A percentile compares a stretch with the other conserved stretches of the same genome.
Evolutionary conservation across 2,888 invertebrate species (phyloP).

Genomic region (Phrixothrix hirtus): DNA sequence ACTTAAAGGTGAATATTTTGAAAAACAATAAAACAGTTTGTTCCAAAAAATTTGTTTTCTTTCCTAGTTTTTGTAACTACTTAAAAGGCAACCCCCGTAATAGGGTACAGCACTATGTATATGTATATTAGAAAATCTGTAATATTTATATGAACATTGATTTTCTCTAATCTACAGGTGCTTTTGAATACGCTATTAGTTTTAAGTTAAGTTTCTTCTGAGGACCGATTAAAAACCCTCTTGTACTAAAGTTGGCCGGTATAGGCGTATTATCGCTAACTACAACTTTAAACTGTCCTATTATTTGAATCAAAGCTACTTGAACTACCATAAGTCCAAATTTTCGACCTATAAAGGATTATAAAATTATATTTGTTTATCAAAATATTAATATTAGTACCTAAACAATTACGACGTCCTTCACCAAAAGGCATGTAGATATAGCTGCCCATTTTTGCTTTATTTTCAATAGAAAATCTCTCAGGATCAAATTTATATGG

Average conservation of each 20-base stretch:
- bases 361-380: background rate
- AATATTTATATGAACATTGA: too few relatives aligned
- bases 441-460: background rate
- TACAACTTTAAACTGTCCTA: background rate
- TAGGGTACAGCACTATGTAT: too few relatives aligned
- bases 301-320: background rate
- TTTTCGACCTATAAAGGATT: background rate
- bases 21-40: too few relatives aligned
- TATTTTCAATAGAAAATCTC: constrained; percentile 2
- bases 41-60: too few relatives aligned
- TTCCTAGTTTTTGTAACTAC: too few relatives aligned
- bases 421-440: constrained; percentile 5
- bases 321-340: background rate
- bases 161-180: too few relatives aligned
- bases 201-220: too few relatives aligned
- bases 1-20: too few relatives aligned
- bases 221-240: background rate
- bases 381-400: background rate
- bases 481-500: background rate
- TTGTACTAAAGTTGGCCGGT: background rate
- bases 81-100: too few relatives aligned
- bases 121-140: too few relatives aligned
- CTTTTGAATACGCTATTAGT: too few relatives aligned
- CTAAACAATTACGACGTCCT: constrained; percentile 1
- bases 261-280: background rate